A percentile compares a stretch with the other conserved stretches of the same genome.
phyloP scores from a whole-genome alignment of 2,888 invertebrate species.

The Ecdyonurus torrentis region DNA sequence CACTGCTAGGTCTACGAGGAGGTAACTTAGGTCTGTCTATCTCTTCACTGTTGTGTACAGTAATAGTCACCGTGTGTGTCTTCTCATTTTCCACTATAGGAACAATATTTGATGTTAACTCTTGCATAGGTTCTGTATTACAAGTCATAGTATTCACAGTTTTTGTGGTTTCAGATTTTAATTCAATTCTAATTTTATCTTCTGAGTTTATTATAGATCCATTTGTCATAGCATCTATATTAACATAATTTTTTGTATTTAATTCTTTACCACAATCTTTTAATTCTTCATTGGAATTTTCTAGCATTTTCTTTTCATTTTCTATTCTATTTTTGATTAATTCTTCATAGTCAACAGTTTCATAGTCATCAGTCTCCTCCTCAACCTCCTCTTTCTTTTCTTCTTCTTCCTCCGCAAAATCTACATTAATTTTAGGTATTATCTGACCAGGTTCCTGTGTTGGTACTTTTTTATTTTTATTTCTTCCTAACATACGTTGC shows the following conservation, averaged over 20 bases:
- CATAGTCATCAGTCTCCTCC: background rate
- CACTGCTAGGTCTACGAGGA: background rate
- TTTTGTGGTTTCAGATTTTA: background rate
- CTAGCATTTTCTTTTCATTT: too few relatives aligned
- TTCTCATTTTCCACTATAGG: background rate
- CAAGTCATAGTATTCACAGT: too few relatives aligned
- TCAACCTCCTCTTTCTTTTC: background rate
- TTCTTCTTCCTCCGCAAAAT: background rate
- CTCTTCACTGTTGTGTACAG: background rate
- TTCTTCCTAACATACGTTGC: background rate
- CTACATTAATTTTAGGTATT: background rate
- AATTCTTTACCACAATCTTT: slow-evolving; percentile 4
- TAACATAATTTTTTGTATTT: background rate
- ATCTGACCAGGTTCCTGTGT: too few relatives aligned
- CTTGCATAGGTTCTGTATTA: too few relatives aligned
- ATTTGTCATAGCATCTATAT: background rate
- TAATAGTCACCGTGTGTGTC: background rate
- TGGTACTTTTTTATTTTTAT: background rate
- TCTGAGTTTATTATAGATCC: slow-evolving; percentile 1
- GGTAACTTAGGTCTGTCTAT: background rate
- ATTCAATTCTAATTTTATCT: background rate
- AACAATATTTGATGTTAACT: background rate
- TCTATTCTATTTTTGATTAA: background rate
- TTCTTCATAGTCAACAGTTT: background rate
- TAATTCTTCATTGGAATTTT: too few relatives aligned